Conservation (phyloP, 64 coral and sea anemone species). For the Stichodactyla mertensii region DNA sequence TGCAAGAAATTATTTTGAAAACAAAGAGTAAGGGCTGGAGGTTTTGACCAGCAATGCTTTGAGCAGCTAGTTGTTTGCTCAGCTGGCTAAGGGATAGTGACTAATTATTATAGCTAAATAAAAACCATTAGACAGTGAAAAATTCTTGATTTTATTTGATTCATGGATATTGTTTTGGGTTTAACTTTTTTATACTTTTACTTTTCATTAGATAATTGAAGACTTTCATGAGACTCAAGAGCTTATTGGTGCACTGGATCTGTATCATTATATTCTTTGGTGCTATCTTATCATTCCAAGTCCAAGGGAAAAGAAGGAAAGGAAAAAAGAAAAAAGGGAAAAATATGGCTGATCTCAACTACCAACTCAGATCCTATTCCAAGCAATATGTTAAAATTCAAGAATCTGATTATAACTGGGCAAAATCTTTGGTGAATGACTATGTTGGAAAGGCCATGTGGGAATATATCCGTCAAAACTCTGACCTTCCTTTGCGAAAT, state of each 20-base stretch:
- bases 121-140: too few relatives aligned
- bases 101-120: too few relatives aligned
- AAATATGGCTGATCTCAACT: neutral
- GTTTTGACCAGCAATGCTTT: too few relatives aligned
- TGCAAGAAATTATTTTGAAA: too few relatives aligned
- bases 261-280: neutral
- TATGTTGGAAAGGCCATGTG: conserved; percentile 46
- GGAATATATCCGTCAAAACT: conserved; percentile 35
- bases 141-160: too few relatives aligned
- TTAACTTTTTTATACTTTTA: too few relatives aligned
- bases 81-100: too few relatives aligned
- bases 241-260: neutral
- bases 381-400: conserved; percentile 48
- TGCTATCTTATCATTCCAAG: neutral
- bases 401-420: conserved; percentile 26
- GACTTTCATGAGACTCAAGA: neutral
- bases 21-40: too few relatives aligned
- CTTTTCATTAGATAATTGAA: too few relatives aligned
- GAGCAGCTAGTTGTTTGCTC: too few relatives aligned
- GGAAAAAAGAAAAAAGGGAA: neutral
- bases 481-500: conserved; percentile 35
- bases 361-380: conserved; percentile 47
- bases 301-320: neutral
- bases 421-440: conserved; percentile 26
- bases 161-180: too few relatives aligned